A percentile compares a stretch with the other conserved stretches of the same genome.
Conservation (phyloP, 2,888 invertebrate genomes). For the Neria commutata region DNA sequence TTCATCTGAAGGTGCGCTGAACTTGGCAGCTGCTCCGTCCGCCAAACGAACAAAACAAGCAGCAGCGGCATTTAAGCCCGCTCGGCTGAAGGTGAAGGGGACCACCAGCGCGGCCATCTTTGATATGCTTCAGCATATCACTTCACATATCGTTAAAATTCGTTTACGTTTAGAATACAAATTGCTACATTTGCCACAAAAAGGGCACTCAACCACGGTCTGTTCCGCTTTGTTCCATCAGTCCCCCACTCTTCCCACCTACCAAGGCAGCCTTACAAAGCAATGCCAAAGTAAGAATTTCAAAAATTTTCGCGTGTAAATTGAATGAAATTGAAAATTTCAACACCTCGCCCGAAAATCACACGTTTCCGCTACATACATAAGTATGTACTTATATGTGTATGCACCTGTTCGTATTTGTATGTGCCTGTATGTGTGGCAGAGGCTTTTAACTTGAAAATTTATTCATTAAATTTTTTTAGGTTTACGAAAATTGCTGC, state of each 20-base stretch:
- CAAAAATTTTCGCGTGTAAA: conserved; percentile 39
- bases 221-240: conserved; percentile 7
- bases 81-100: too few species aligned
- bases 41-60: too few species aligned
- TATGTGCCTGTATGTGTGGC: neutral
- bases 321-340: conserved; percentile 59
- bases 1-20: too few species aligned
- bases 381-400: conserved; percentile 48
- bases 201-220: conserved; percentile 4
- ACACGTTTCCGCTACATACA: conserved; percentile 50
- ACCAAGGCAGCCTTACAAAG: conserved; percentile 22
- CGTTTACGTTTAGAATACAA: conserved; percentile 55
- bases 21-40: too few species aligned
- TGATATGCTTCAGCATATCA: too few species aligned
- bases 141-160: conserved; percentile 58
- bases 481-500: conserved; percentile 1
- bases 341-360: conserved; percentile 38
- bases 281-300: conserved; percentile 34
- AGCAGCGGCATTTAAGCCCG: too few species aligned
- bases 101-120: neutral
- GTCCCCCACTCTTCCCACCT: conserved; percentile 10
- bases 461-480: conserved; percentile 56
- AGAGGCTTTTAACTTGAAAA: conserved; percentile 36
- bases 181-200: conserved; percentile 50
- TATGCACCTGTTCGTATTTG: conserved; percentile 29